A percentile compares a stretch with the other conserved stretches of the same genome.
Evolutionary conservation across 2,888 invertebrate genomes (phyloP).

Genomic region (Ethmia dodecea): DNA sequence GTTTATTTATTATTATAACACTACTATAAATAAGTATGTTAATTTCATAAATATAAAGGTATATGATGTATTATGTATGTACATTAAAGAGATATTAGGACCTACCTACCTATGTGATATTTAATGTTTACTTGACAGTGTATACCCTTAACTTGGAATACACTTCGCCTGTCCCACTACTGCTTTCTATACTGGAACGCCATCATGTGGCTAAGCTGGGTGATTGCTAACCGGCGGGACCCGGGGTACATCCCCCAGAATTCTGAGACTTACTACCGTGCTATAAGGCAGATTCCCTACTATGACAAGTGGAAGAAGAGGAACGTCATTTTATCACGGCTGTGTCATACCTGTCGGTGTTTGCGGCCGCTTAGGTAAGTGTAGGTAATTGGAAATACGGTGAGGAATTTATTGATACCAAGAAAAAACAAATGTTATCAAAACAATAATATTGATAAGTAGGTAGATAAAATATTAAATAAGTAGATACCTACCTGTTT

Average conservation of each 20-base stretch:
- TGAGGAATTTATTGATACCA: too few relatives aligned
- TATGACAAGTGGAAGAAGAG: slow-evolving; percentile 95
- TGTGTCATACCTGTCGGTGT: slow-evolving; percentile 95
- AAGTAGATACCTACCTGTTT: too few relatives aligned
- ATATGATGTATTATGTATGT: too few relatives aligned
- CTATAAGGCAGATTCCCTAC: slow-evolving; percentile 94
- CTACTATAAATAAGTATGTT: too few relatives aligned
- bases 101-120: too few relatives aligned
- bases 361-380: slow-evolving; percentile 88
- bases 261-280: slow-evolving; percentile 92
- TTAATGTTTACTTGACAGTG: slow-evolving; percentile 79
- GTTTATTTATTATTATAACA: too few relatives aligned
- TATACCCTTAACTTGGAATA: slow-evolving; percentile 93
- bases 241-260: slow-evolving; percentile 94
- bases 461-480: too few relatives aligned
- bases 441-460: too few relatives aligned
- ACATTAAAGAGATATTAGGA: too few relatives aligned
- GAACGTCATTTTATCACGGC: slow-evolving; percentile 85
- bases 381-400: too few relatives aligned
- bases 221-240: slow-evolving; percentile 91
- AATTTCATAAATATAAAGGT: too few relatives aligned
- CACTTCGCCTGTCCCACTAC: slow-evolving; percentile 90
- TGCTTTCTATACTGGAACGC: slow-evolving; percentile 94
- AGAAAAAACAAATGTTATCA: too few relatives aligned
- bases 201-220: slow-evolving; percentile 96